A percentile compares a stretch with the other conserved stretches of the same genome.
Evolutionary conservation across 2,113 vertebrate genomes (phyloP).

Genomic region (Tachysurus vachellii): DNA sequence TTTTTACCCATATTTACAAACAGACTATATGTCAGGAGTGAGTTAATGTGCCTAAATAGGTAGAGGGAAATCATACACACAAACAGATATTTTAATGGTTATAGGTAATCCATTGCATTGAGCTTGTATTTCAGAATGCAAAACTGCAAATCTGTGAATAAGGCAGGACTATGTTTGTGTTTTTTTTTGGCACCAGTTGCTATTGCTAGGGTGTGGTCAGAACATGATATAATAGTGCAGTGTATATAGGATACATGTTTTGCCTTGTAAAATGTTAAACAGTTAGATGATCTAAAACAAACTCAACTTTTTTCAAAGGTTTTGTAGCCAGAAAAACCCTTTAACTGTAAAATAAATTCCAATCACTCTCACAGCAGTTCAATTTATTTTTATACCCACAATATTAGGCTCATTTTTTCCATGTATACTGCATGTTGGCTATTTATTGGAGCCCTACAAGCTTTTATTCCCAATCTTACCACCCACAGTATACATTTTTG

Average conservation of each 20-base stretch:
- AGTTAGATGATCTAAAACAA: background rate
- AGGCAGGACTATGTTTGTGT: background rate
- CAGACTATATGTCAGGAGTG: background rate
- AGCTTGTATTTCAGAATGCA: background rate
- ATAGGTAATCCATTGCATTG: background rate
- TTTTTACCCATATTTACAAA: no score
- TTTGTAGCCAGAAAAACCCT: background rate
- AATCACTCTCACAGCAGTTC: background rate
- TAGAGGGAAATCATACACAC: background rate
- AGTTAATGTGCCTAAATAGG: background rate
- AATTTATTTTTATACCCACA: background rate
- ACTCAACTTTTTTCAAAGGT: background rate
- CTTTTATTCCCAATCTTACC: background rate
- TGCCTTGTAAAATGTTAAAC: slow-evolving; percentile 14
- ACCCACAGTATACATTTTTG: background rate
- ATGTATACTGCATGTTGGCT: background rate
- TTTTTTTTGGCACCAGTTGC: background rate
- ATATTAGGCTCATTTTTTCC: background rate
- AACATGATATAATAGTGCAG: background rate
- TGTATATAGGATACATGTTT: slow-evolving; percentile 8
- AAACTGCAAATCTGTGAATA: background rate
- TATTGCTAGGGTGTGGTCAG: background rate
- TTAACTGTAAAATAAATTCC: background rate
- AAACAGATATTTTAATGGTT: background rate
- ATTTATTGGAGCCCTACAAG: background rate